A percentile compares a stretch with the other conserved stretches of the same genome.
phyloP scores from a whole-genome alignment of 2,888 invertebrate genomes.

The Cabera pusaria region DNA sequence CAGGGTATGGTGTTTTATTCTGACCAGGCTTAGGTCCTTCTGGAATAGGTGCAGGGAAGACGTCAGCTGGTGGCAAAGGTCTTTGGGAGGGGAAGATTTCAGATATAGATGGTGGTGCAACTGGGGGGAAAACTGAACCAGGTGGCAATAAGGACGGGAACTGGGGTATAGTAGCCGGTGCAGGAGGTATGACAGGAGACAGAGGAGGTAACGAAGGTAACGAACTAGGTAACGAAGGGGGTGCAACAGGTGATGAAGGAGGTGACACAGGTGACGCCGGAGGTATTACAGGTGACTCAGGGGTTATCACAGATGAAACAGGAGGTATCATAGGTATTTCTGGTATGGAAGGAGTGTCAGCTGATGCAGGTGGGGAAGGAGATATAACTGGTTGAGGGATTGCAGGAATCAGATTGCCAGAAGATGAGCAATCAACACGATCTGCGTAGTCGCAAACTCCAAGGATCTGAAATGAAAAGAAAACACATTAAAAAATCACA shows the following conservation, averaged over 20 bases:
- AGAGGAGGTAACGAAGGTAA: constrained; percentile 4
- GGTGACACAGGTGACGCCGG: constrained; percentile 10
- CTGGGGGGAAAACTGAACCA: constrained; percentile 13
- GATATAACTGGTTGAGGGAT: constrained; percentile 18
- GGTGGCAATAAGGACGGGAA: constrained; percentile 15
- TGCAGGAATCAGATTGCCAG: constrained; percentile 17
- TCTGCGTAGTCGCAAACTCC: constrained; percentile 86
- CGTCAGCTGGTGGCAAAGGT: constrained; percentile 22
- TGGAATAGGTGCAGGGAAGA: constrained; percentile 11
- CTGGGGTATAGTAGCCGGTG: constrained; percentile 10
- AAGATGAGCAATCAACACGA: constrained; percentile 79
- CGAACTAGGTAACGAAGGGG: constrained; percentile 1
- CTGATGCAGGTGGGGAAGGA: constrained; percentile 13
- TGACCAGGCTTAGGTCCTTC: constrained; percentile 12
- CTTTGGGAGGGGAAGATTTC: constrained; percentile 14
- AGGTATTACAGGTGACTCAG: constrained; percentile 20
- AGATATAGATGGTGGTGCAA: constrained; percentile 14
- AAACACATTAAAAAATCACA: no score
- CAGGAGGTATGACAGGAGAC: constrained; percentile 8
- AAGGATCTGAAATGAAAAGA: constrained; percentile 69
- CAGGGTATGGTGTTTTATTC: constrained; percentile 16
- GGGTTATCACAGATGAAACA: constrained; percentile 3
- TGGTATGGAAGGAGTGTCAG: constrained; percentile 11
- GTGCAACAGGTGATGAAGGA: constrained; percentile 2
- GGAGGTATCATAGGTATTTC: constrained; percentile 17